These are phyloP conservation scores for Drosophila trapezifrons DNA, from an alignment of 1,140 invertebrate genomes.

Conservation along the genomic window DNA sequence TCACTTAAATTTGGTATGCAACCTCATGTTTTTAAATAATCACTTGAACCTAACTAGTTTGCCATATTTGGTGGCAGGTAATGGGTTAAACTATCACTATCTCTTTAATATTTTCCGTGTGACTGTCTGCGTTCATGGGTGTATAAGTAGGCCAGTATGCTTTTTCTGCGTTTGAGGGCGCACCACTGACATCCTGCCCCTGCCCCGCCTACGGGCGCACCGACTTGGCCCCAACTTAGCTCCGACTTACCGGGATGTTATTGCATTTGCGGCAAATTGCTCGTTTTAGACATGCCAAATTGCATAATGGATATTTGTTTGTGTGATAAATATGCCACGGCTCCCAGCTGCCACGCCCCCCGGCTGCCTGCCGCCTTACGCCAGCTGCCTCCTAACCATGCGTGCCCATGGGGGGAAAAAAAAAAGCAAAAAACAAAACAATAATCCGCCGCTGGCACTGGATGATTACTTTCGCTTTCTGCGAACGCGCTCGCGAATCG, in stretches of 20 bases:
- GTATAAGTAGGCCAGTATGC: constrained; percentile 62
- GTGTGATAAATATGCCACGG: constrained; percentile 51
- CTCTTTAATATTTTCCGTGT: constrained; percentile 10
- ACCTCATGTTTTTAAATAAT: too few species aligned
- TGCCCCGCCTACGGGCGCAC: neutral
- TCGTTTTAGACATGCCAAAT: constrained; percentile 49
- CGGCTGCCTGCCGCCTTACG: neutral
- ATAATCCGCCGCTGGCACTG: constrained; percentile 37
- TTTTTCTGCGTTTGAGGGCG: constrained; percentile 36
- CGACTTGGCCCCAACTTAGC: neutral
- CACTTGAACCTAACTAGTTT: neutral
- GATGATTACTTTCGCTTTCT: constrained; percentile 79
- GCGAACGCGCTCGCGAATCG: constrained; percentile 47
- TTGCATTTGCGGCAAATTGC: constrained; percentile 53
- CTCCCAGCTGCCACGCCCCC: constrained; percentile 32
- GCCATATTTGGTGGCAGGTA: neutral
- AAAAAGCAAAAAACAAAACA: constrained; percentile 30
- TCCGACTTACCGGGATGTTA: constrained; percentile 29
- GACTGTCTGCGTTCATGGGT: neutral
- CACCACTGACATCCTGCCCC: constrained; percentile 30
- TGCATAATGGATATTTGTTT: constrained; percentile 60
- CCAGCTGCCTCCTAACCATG: constrained; percentile 35
- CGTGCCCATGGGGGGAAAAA: constrained; percentile 34
- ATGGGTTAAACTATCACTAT: constrained; percentile 37
- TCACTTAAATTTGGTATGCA: neutral